Conservation (phyloP, 2,888 invertebrate genomes). For the Clostera curtula region DNA sequence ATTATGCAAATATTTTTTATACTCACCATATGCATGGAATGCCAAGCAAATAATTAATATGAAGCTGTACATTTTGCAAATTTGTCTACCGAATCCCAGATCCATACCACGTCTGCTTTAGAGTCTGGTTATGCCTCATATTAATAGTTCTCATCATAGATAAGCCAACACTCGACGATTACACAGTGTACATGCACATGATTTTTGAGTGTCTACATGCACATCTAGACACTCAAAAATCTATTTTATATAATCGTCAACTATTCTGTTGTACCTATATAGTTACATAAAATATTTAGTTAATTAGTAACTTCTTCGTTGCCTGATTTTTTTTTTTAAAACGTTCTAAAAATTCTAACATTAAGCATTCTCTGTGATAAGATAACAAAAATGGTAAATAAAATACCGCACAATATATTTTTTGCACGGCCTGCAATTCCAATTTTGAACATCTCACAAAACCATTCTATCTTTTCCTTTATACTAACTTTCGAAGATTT, state of each 20-base stretch:
- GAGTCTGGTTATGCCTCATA: slow-evolving; percentile 2
- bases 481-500: too few species aligned
- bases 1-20: neutral
- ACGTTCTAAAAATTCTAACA: too few species aligned
- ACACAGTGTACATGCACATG: slow-evolving; percentile 17
- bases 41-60: slow-evolving; percentile 13
- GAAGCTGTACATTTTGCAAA: slow-evolving; percentile 12
- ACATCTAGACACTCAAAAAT: neutral
- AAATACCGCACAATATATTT: too few species aligned
- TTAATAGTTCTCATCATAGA: slow-evolving; percentile 12
- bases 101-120: slow-evolving; percentile 5
- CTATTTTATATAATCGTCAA: neutral
- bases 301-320: too few species aligned
- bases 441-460: too few species aligned
- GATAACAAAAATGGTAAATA: too few species aligned
- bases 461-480: too few species aligned
- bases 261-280: slow-evolving; percentile 4
- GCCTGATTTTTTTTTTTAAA: too few species aligned
- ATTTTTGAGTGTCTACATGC: slow-evolving; percentile 3
- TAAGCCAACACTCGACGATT: slow-evolving; percentile 6
- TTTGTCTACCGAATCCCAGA: slow-evolving; percentile 5
- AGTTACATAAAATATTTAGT: too few species aligned
- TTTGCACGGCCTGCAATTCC: too few species aligned
- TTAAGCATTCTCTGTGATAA: too few species aligned
- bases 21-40: slow-evolving; percentile 16